Base-by-base conservation (phyloP, 2,888 invertebrate genomes). In the Drosophila kambysellisi region DNA sequence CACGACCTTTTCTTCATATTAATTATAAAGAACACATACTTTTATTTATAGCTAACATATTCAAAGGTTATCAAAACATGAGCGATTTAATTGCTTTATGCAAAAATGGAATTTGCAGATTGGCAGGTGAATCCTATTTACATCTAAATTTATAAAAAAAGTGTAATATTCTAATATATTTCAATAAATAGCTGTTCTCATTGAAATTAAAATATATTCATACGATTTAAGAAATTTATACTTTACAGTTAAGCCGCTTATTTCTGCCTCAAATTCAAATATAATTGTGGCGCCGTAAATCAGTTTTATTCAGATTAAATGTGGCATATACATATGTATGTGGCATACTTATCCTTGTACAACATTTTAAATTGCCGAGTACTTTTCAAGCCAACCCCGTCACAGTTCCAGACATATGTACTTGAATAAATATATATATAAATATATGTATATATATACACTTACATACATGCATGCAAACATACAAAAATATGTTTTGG, bases 341-440 rank as follows among this genome's bases (percentile, higher is more conserved):
- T 25, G 20, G 25, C 46, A 25, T 8, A 46, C 46, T 15, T 46
- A 46, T 2, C 25, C 15, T 8, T 25, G 46, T 8, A 2, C 8
- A 8, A 46, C 25, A 46, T 25, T 46, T 15, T 25, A 20, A 15
- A 20, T 3, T 39, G n/a, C 37, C 11, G 5, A 17, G 4, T 29
- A 43, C 39, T 65, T n/a, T 20, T 62, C 9, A 25, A 41, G 0
- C 63, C 30, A 51, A 51, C 72, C 66, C 20, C 61, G 76, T 25
- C 68, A 67, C 39, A 58, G 56, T 41, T 48, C 57, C 30, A n/a
- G 30, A 48, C 61, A 61, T 54, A 41, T 79, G 59, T 60, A 35
- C 37, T 54, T 25, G n/a, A 9, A 39, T 39, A 51, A 30, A 50
- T 7, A 9, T 62, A 25, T 25, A 25, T 25, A 25, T 25, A 25